A percentile compares a stretch with the other conserved stretches of the same genome.
These are phyloP conservation scores for Rhincodon typus DNA, from an alignment of 2,797 vertebrate genomes.

Conservation along the genomic window DNA sequence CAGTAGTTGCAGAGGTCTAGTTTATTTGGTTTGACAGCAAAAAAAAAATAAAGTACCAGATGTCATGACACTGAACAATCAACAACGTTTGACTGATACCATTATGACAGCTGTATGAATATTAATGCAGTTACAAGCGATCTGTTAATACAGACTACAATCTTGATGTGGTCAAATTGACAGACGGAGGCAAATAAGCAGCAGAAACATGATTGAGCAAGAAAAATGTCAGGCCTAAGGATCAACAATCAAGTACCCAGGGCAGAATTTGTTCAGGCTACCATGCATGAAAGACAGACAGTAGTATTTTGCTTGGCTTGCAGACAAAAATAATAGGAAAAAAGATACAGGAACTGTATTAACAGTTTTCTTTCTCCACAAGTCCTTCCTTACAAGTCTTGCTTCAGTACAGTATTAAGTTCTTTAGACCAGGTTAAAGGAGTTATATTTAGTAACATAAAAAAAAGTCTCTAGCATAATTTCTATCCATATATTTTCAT, in stretches of 20 bases:
- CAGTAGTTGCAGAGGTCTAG: not conserved
- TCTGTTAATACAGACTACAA: not conserved
- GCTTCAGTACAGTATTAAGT: not conserved
- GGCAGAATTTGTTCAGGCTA: not conserved
- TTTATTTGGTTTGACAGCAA: slow-evolving; percentile 4
- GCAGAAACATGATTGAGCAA: slow-evolving; percentile 1
- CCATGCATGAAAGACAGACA: not conserved
- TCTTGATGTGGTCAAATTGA: not conserved
- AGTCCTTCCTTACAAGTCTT: not conserved
- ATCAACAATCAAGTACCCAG: not conserved
- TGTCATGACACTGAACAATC: not conserved
- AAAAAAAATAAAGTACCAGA: not conserved
- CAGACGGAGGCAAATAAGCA: not conserved
- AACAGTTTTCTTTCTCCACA: not conserved
- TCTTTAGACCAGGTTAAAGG: not conserved
- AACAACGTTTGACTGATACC: slow-evolving; percentile 10
- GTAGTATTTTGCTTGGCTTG: not conserved
- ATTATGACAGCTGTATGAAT: not conserved
- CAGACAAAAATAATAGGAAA: not conserved
- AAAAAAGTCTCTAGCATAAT: not conserved
- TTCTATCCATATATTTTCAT: not conserved
- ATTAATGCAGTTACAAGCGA: not conserved
- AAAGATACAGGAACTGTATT: not conserved
- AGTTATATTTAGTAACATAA: not conserved
- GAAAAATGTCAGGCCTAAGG: not conserved